A percentile compares a stretch with the other conserved stretches of the same genome.
Conservation (phyloP, 2,888 invertebrate genomes). For the Empis stercorea region DNA sequence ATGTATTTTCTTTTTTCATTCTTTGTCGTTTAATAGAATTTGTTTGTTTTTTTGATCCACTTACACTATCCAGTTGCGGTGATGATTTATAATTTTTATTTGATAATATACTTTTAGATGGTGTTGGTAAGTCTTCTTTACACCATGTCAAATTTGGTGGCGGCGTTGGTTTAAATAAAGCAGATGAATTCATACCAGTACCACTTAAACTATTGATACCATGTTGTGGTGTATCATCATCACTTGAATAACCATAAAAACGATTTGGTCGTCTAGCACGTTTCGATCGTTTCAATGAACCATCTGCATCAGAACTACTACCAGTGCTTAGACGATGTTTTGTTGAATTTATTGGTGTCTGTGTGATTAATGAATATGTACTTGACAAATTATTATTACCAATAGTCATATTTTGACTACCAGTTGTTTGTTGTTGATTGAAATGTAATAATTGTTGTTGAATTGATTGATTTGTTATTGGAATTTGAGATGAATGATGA, state of each 20-base stretch:
- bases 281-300: conserved; percentile 54
- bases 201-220: not conserved
- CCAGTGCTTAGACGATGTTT: conserved; percentile 23
- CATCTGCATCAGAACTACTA: conserved; percentile 43
- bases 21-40: not conserved
- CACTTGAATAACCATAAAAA: conserved; percentile 80
- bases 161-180: conserved; percentile 40
- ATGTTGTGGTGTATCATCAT: conserved; percentile 44
- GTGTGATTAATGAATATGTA: not conserved
- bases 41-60: conserved; percentile 11
- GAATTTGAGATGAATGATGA: not conserved
- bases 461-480: conserved; percentile 11
- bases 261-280: conserved; percentile 69
- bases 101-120: conserved; percentile 28
- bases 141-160: conserved; percentile 59
- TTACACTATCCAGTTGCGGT: not conserved
- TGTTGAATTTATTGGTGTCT: conserved; percentile 12
- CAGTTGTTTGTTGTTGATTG: not conserved
- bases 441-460: not conserved
- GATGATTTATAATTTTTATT: conserved; percentile 16
- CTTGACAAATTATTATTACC: too few species aligned
- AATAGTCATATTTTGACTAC: too few species aligned
- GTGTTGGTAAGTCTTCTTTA: conserved; percentile 54
- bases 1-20: not conserved
- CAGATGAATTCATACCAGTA: not conserved